A percentile compares a stretch with the other conserved stretches of the same genome.
These are phyloP conservation scores for Tautogolabrus adspersus DNA, from an alignment of 2,113 vertebrate species.

Conservation along the genomic window DNA sequence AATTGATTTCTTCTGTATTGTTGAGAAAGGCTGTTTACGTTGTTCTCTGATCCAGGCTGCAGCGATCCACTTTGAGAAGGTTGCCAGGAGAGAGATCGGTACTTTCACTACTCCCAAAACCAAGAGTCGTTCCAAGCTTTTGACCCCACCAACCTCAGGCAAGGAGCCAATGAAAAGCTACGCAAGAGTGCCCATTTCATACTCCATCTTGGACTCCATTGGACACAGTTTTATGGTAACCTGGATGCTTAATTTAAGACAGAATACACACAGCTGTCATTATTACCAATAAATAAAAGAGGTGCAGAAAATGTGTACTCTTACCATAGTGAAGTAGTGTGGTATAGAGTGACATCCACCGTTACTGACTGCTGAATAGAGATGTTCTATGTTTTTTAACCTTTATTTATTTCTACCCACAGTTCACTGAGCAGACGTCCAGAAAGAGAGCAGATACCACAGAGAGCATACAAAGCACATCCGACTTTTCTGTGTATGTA, in stretches of 20 bases:
- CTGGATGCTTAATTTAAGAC: not conserved
- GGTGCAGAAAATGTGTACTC: not conserved
- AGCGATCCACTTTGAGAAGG: slow-evolving; percentile 89
- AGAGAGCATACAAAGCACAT: slow-evolving; percentile 43
- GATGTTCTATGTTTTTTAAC: not conserved
- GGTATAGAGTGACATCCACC: not conserved
- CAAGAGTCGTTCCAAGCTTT: slow-evolving; percentile 66
- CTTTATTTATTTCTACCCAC: slow-evolving; percentile 10
- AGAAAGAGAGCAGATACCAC: slow-evolving; percentile 40
- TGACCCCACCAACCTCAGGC: slow-evolving; percentile 73
- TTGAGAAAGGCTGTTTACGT: not conserved
- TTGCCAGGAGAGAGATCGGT: slow-evolving; percentile 88
- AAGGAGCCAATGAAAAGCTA: slow-evolving; percentile 80
- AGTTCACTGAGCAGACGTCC: slow-evolving; percentile 59
- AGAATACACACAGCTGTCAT: not conserved
- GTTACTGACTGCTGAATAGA: too few species aligned
- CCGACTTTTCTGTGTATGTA: slow-evolving; percentile 65
- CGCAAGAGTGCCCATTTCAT: slow-evolving; percentile 86
- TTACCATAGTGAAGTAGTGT: not conserved
- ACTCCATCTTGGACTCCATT: slow-evolving; percentile 84
- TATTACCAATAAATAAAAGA: not conserved
- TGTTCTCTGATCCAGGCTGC: slow-evolving; percentile 81
- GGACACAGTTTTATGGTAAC: slow-evolving; percentile 89
- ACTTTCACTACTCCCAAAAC: slow-evolving; percentile 76
- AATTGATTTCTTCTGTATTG: not conserved